Evolutionary conservation across 1,140 invertebrate species (phyloP).

Genomic region (Macrotrachela quadricornifera): DNA sequence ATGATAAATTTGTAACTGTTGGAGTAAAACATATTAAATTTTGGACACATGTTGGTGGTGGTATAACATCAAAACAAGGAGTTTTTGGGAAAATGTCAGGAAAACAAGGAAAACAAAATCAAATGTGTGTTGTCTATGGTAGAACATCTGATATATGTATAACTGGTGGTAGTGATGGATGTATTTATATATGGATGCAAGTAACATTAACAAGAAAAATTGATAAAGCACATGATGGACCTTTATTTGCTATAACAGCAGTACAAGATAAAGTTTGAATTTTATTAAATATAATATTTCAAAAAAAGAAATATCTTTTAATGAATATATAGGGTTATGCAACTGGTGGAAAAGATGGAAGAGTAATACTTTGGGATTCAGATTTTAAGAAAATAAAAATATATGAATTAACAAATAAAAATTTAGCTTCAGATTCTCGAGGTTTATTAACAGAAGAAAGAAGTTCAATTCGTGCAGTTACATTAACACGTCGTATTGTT

Average conservation of each 20-base stretch:
- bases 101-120: slow-evolving; percentile 22
- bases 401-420: slow-evolving; percentile 21
- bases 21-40: slow-evolving; percentile 32
- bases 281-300: too few relatives aligned
- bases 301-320: neutral
- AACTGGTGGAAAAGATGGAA: slow-evolving; percentile 27
- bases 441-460: slow-evolving; percentile 9
- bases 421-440: slow-evolving; percentile 15
- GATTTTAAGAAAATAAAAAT: slow-evolving; percentile 25
- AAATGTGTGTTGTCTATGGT: slow-evolving; percentile 27
- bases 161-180: slow-evolving; percentile 25
- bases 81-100: slow-evolving; percentile 20
- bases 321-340: slow-evolving; percentile 19
- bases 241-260: slow-evolving; percentile 20
- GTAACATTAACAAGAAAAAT: slow-evolving; percentile 17
- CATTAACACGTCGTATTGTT: slow-evolving; percentile 7
- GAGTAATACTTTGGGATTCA: slow-evolving; percentile 22
- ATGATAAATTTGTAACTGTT: slow-evolving; percentile 23
- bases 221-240: slow-evolving; percentile 25
- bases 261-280: slow-evolving; percentile 15
- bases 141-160: slow-evolving; percentile 22
- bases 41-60: slow-evolving; percentile 30
- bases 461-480: slow-evolving; percentile 22
- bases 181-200: slow-evolving; percentile 26
- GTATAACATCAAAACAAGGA: slow-evolving; percentile 27